Evolutionary conservation across 2,113 vertebrate genomes (phyloP), one percentile per base, ranked within the genome.

Genomic region (Pluvianellus socialis): DNA sequence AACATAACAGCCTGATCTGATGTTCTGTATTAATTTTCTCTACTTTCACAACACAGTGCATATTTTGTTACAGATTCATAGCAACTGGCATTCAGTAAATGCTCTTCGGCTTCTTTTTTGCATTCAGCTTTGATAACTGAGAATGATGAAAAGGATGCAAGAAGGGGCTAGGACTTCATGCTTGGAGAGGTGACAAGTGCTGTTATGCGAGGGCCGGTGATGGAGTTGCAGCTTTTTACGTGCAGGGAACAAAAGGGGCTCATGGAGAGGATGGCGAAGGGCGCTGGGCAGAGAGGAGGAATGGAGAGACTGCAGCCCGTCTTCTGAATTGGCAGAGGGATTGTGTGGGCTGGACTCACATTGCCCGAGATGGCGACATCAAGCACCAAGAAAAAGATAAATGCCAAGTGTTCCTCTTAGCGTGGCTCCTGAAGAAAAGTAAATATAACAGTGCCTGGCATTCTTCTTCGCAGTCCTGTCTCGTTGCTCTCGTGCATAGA

Each of bases 151-250:
- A 47, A 63, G 23, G 40, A 32, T 59, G 49, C 30, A 53, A 33
- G 55, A 74, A 62, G n/a, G 10, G 55, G 38, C 68, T 62, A 40
- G 72, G 30, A 49, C 35, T 73, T 73, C 2, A 3, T 22, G 27
- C 16, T 12, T 68, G 82, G 49, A 72, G 45, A 81, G 67, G 18
- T 66, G 38, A 52, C 32, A 45, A 58, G 28, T 24, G n/a, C 24
- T 79, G 24, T 62, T 68, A 27, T 1, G 0, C 0, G 2, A 67
- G 65, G 15, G n/a, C 21, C 55, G 45, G 33, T 9, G 47, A 7
- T 55, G 45, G 40, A 33, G 14, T 23, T 65, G 45, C 35, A 59
- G 35, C 23, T 83, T 85, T 52, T 12, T 32, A 16, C 0, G 0
- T 19, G 38, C 7, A 30, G 59, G 58, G 35, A 81, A 24, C 20